Percentiles rank a stretch among this genome's conserved stretches.
phyloP scores from a whole-genome alignment of 2,888 invertebrate species.

The Drosophila leonis region DNA sequence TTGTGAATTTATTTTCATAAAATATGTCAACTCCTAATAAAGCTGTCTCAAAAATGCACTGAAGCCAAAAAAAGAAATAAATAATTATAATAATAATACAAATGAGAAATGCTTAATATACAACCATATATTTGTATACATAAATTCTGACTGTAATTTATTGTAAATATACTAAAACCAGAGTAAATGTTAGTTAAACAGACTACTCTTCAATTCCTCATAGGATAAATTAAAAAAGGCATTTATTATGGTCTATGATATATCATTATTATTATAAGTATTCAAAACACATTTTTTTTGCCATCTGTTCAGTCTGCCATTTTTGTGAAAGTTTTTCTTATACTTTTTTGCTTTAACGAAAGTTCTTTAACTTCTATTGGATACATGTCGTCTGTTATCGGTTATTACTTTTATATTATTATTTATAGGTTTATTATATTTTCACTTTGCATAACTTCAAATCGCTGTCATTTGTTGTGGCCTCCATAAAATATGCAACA shows the following conservation, averaged over 20 bases:
- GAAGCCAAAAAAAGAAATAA: too few species aligned
- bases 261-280: too few species aligned
- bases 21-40: not conserved
- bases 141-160: too few species aligned
- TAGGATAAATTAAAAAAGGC: too few species aligned
- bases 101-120: not conserved
- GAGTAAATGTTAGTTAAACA: too few species aligned
- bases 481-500: slow-evolving; percentile 49
- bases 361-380: slow-evolving; percentile 8
- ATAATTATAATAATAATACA: not conserved
- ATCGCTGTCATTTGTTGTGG: slow-evolving; percentile 23
- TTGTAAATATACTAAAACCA: too few species aligned
- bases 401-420: slow-evolving; percentile 4
- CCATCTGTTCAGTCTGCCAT: not conserved
- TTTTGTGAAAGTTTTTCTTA: slow-evolving; percentile 1
- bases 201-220: too few species aligned
- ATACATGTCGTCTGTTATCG: slow-evolving; percentile 17
- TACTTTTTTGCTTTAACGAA: not conserved
- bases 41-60: not conserved
- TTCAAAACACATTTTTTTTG: not conserved
- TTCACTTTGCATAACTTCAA: slow-evolving; percentile 23
- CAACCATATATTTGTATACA: not conserved
- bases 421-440: slow-evolving; percentile 27
- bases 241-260: too few species aligned
- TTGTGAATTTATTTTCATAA: slow-evolving; percentile 14